Percentiles rank a stretch among this genome's conserved stretches.
Conservation (phyloP, 2,113 vertebrate species). For the Ictalurus punctatus region DNA sequence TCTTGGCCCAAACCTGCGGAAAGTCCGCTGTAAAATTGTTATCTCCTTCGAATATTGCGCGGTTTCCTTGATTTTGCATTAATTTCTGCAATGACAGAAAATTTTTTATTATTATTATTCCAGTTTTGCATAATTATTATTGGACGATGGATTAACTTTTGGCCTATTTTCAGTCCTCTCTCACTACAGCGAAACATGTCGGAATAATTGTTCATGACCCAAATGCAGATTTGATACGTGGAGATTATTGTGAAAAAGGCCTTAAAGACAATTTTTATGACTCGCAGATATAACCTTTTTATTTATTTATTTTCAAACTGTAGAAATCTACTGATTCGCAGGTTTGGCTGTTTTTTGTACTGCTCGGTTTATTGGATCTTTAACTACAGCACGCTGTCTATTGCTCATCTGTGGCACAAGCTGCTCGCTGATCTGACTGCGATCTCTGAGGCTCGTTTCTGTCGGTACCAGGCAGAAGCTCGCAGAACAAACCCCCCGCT, state of each 20-base stretch:
- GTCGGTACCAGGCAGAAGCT: slow-evolving; percentile 33
- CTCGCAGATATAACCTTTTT: background rate
- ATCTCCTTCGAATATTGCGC: no score
- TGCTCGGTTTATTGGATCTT: background rate
- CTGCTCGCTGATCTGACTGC: slow-evolving; percentile 9
- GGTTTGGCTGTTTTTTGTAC: background rate
- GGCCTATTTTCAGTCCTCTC: background rate
- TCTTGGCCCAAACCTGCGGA: no score
- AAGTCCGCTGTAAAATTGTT: no score
- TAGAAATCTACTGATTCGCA: background rate
- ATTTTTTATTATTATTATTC: background rate
- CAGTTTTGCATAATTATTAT: background rate
- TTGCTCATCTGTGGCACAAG: slow-evolving; percentile 12
- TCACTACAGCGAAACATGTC: background rate
- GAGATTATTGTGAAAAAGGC: background rate
- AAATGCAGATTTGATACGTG: background rate
- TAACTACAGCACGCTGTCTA: background rate
- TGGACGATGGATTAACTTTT: background rate
- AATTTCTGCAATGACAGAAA: no score
- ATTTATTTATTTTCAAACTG: background rate
- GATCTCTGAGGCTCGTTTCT: slow-evolving; percentile 1
- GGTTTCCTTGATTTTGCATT: no score
- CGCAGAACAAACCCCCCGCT: slow-evolving; percentile 35
- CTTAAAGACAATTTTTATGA: background rate
- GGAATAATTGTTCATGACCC: background rate